phyloP scores from a whole-genome alignment of 2,888 invertebrate genomes.

The Agrotis exclamationis region DNA sequence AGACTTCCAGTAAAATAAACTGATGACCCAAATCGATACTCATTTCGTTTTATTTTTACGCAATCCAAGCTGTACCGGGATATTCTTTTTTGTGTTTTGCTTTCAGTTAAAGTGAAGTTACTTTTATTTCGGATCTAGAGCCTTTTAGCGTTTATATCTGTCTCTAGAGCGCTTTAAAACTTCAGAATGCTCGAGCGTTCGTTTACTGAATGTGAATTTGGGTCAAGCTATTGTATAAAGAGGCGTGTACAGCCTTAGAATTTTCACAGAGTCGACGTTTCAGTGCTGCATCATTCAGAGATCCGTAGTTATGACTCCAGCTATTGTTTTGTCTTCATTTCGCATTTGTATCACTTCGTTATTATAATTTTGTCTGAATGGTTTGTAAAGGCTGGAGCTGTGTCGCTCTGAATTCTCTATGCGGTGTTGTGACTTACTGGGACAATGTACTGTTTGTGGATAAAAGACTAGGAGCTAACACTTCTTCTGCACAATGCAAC shows the following conservation, averaged over 20 bases:
- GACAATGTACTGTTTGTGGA: conserved; percentile 7
- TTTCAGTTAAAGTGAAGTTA: conserved; percentile 17
- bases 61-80: conserved; percentile 8
- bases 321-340: conserved; percentile 44
- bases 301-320: conserved; percentile 25
- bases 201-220: conserved; percentile 62
- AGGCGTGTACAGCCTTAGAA: conserved; percentile 48
- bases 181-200: conserved; percentile 60
- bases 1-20: conserved; percentile 19
- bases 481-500: conserved; percentile 14
- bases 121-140: conserved; percentile 26
- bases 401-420: conserved; percentile 22
- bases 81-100: conserved; percentile 6
- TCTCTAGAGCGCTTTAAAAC: conserved; percentile 51
- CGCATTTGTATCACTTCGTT: conserved; percentile 28
- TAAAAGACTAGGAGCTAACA: conserved; percentile 11
- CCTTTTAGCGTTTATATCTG: conserved; percentile 39
- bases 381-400: conserved; percentile 33
- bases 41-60: conserved; percentile 30
- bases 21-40: conserved; percentile 15
- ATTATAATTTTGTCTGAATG: conserved; percentile 34
- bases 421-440: conserved; percentile 16
- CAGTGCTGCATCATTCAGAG: conserved; percentile 40
- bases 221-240: conserved; percentile 64
- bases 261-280: conserved; percentile 56